These are phyloP conservation scores for Antennarius maculatus DNA, from an alignment of 2,797 vertebrate species.

Conservation along the genomic window DNA sequence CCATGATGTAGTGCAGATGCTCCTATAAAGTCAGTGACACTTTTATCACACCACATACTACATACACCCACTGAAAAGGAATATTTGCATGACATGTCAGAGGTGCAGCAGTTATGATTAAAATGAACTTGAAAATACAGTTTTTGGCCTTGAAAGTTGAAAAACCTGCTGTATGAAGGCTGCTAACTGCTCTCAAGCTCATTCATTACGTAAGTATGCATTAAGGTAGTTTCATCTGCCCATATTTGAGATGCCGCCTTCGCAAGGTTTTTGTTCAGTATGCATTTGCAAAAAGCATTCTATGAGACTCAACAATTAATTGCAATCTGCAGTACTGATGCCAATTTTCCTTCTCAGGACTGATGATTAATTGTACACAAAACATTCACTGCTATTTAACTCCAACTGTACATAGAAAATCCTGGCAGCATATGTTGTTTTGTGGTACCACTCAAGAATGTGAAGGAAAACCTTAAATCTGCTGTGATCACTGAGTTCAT, in stretches of 20 bases:
- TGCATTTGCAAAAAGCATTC: constrained; percentile 37
- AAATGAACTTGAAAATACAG: constrained; percentile 42
- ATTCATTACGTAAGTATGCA: constrained; percentile 61
- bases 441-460: constrained; percentile 4
- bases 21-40: constrained; percentile 65
- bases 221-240: constrained; percentile 48
- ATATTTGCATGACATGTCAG: constrained; percentile 24
- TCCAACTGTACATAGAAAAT: neutral
- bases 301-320: constrained; percentile 25
- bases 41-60: constrained; percentile 31
- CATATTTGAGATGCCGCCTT: constrained; percentile 69
- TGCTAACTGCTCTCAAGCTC: constrained; percentile 32
- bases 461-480: constrained; percentile 34
- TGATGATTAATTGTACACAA: constrained; percentile 34
- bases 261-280: constrained; percentile 14
- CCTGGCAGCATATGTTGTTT: constrained; percentile 4
- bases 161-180: constrained; percentile 71
- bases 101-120: constrained; percentile 1
- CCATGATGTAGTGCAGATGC: constrained; percentile 63
- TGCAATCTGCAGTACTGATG: constrained; percentile 25
- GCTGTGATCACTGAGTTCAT: constrained; percentile 38
- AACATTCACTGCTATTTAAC: constrained; percentile 18
- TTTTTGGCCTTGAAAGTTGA: constrained; percentile 70
- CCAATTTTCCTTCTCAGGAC: constrained; percentile 15
- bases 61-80: neutral